These are phyloP conservation scores for Speoplatyrhinus poulsoni DNA, from an alignment of 2,113 vertebrate genomes.

Conservation along the genomic window DNA sequence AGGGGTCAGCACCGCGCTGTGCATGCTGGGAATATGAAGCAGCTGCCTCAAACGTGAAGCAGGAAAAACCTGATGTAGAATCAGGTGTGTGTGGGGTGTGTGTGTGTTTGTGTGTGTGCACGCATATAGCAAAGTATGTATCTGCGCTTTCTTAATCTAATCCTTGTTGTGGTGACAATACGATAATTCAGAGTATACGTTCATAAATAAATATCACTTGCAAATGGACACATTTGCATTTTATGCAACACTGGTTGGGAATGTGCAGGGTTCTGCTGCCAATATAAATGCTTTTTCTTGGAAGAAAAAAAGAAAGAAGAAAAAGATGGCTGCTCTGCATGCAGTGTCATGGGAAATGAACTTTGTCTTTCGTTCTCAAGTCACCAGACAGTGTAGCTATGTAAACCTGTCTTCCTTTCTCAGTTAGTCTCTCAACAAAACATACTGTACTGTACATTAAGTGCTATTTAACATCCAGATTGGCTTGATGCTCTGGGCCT, in stretches of 20 bases:
- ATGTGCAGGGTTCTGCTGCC: constrained; percentile 33
- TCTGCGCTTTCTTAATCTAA: not conserved
- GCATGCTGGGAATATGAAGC: constrained; percentile 66
- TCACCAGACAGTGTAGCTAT: constrained; percentile 21
- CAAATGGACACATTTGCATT: constrained; percentile 16
- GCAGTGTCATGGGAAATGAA: constrained; percentile 57
- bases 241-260: constrained; percentile 29
- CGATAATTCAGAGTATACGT: not conserved
- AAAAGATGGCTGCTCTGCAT: constrained; percentile 32
- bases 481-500: constrained; percentile 26
- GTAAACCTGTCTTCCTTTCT: too few species aligned
- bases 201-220: constrained; percentile 9
- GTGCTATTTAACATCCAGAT: constrained; percentile 5
- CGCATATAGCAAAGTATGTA: not conserved
- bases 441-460: too few species aligned
- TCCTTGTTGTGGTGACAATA: not conserved
- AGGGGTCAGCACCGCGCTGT: constrained; percentile 56
- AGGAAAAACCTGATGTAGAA: not conserved
- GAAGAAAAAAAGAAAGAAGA: constrained; percentile 4
- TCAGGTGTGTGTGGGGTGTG: not conserved
- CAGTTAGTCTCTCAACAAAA: too few species aligned
- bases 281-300: constrained; percentile 38
- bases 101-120: not conserved
- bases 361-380: constrained; percentile 35
- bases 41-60: constrained; percentile 50